These are phyloP conservation scores for Carlito syrichta DNA, from an alignment of 2,113 vertebrate species.

Conservation along the genomic window DNA sequence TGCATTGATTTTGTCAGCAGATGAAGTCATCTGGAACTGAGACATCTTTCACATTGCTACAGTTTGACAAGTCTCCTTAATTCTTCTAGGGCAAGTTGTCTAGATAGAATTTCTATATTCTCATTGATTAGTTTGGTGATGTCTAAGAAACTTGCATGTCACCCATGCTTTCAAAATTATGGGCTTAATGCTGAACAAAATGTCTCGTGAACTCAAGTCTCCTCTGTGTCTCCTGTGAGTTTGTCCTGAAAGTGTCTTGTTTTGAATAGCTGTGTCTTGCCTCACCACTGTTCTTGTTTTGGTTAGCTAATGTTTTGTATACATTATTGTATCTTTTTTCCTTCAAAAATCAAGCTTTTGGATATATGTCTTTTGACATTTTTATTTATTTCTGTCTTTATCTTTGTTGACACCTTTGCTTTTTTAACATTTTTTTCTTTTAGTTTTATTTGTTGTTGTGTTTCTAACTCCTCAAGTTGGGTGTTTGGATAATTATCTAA, in stretches of 20 bases:
- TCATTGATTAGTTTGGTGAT: background rate
- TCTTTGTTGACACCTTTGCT: background rate
- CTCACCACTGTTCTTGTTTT: background rate
- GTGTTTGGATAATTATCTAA: background rate
- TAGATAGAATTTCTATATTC: background rate
- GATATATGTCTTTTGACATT: background rate
- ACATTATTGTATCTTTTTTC: background rate
- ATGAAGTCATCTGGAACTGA: background rate
- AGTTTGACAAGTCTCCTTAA: background rate
- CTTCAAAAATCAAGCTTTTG: background rate
- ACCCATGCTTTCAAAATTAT: background rate
- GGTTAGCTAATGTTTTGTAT: background rate
- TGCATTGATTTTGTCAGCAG: background rate
- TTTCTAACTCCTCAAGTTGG: background rate
- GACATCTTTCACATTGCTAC: background rate
- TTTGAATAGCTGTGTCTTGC: background rate
- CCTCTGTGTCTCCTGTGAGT: background rate
- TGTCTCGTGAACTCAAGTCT: background rate
- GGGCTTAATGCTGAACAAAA: background rate
- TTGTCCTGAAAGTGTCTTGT: background rate
- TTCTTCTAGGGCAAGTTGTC: background rate
- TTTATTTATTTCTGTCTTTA: background rate
- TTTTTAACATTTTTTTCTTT: background rate
- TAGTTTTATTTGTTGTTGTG: background rate
- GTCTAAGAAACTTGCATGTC: background rate